Base-by-base conservation (phyloP, 1,140 invertebrate genomes). In the Pteromalus puparum region DNA sequence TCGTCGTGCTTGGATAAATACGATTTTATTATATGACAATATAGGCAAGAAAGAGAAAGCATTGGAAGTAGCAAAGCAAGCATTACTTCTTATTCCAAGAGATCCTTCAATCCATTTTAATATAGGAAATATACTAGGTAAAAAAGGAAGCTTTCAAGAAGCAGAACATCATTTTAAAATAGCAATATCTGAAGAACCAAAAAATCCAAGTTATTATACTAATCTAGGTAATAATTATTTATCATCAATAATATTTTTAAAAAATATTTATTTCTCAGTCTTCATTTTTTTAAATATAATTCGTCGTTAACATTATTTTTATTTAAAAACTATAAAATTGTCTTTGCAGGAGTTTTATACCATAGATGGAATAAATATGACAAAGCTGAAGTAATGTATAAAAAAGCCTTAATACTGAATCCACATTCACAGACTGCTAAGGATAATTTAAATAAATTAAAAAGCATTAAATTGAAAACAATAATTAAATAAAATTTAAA, bases 1-100 rank as follows among this genome's bases (percentile, higher is more conserved):
- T 91, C 93, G 94, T 12, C 95, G 96, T 86, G 97, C 98, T 21
- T 99, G 98, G 98, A 97, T 96, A 74, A 99, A 99, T 91, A 95
- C 97, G 89, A 93, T 99, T 24, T 96, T 98, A 13, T 94, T 99
- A 86, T 91, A 98, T 48, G 98, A 99, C 91, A 97, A 97, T 89
- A 68, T 87, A 96, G 96, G 94, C 81, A 92, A 94, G 86, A 93
- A 94, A n/a, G 93, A 95, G 12, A 93, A 95, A 90, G 97, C 97
- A 18, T 91, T 97, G 75, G 91, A 95, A 86, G 90, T 96, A 76
- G 97, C 95, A 7, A 92, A 94, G 10, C 93, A 94, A 89, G 97
- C 97, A 4, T 90, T 98, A 4, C 89, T 90, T 46, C 92, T 95
- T 87, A 90, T 98, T 72, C 96, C 96, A 0, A 91, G 96, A 75